Evolutionary conservation across 2,797 vertebrate species (phyloP).

Genomic region (Hafferia zeledoni): DNA sequence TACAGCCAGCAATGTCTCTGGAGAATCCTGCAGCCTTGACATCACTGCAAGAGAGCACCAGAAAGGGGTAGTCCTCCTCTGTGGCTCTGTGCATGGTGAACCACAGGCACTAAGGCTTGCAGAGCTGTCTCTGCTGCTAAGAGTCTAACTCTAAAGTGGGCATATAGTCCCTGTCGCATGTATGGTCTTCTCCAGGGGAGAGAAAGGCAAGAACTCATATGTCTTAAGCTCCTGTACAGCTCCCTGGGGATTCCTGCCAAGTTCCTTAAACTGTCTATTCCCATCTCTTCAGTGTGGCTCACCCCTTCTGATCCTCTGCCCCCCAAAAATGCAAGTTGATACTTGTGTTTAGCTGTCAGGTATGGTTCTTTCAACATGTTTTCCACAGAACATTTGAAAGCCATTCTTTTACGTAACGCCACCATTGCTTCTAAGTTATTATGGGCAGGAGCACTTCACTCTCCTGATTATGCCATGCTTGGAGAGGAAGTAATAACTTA

Average conservation of each 20-base stretch:
- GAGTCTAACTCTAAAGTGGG: background rate
- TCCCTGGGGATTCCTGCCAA: background rate
- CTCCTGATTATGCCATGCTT: background rate
- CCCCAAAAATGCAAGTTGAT: background rate
- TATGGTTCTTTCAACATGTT: background rate
- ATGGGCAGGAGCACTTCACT: background rate
- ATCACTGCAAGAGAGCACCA: background rate
- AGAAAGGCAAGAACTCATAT: background rate
- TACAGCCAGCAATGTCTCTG: accelerated
- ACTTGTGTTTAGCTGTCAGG: background rate
- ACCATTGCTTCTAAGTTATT: background rate
- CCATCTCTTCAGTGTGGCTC: background rate
- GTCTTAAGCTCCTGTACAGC: background rate
- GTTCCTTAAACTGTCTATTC: background rate
- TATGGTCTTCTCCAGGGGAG: background rate
- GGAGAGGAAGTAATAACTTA: slow-evolving; percentile 22
- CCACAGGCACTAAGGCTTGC: background rate
- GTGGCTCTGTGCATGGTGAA: background rate
- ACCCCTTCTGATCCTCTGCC: background rate
- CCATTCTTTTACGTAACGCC: accelerated
- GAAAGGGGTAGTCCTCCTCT: background rate
- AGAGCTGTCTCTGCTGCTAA: background rate
- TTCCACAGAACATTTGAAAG: background rate
- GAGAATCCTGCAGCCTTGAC: background rate
- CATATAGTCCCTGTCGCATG: accelerated